Evolutionary conservation across 1,140 invertebrate species (phyloP), one percentile per base, ranked within the genome.

Genomic region (Cardiocondyla obscurior): DNA sequence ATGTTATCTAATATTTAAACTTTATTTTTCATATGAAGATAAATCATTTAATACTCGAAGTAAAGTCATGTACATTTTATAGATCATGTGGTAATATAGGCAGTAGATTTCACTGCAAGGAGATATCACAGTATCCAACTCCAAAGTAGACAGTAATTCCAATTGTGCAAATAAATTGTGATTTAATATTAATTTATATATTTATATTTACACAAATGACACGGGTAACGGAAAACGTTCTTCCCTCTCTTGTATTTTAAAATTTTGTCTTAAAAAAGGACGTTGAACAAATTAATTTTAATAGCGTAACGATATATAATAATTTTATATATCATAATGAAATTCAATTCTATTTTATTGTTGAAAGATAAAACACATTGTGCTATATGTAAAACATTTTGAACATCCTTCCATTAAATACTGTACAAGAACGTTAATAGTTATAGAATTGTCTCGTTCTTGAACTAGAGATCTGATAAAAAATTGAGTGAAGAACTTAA

Each of bases 1-100:
- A 69, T 79, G 74, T 79, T 79, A n/a, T 55, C 62, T 53, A 60
- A 60, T 60, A 65, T 53, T 79, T 69, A 69, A 79, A 69, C 74
- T 67, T 79, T 79, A 79, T 79, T 79, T 79, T 79, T 79, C 74
- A 69, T 77, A 77, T 77, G 62, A 72, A 53, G 14, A 73, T 62
- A 49, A 76, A 64, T 49, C 64, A 76, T 64, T 46, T 76, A 64
- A 28, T 69, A 72, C 55, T 64, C 22, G 30, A n/a, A 53, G 69
- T 69, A 46, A 55, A 39, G 14, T 55, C 62, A 30, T 77, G 46
- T 79, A 79, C 74, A 77, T 77, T 77, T 77, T 25, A 51, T 51
- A 77, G 44, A 77, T 36, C 6, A 53, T 67, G 39, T 25, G 51
- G 22, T 16, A 77, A 67, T 53, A 16, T 65, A 53, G 39, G 12